Percentiles rank a stretch among this genome's conserved stretches.
Conservation (phyloP, 2,888 invertebrate species). For the Pheosia tremula region DNA sequence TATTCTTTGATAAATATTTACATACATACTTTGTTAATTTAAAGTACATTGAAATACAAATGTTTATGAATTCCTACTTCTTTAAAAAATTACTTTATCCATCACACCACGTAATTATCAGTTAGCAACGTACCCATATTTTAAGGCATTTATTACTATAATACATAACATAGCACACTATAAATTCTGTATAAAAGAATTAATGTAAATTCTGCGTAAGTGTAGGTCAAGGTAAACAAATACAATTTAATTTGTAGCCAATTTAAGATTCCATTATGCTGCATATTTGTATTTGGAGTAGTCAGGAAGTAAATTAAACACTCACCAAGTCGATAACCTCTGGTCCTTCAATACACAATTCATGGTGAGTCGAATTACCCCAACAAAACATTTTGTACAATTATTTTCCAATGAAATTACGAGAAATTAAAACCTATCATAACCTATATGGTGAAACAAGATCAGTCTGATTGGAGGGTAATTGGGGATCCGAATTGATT, state of each 20-base stretch:
- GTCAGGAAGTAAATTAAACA: constrained; percentile 10
- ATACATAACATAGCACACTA: no score
- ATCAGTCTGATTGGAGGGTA: constrained; percentile 53
- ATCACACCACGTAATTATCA: no score
- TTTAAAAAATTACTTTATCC: no score
- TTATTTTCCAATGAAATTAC: constrained; percentile 43
- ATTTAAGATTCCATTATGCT: not conserved
- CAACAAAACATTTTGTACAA: constrained; percentile 80
- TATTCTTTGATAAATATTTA: no score
- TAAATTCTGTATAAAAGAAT: no score
- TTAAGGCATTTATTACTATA: no score
- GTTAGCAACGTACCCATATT: no score
- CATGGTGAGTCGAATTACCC: constrained; percentile 81
- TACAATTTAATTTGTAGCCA: not conserved
- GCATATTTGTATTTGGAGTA: not conserved
- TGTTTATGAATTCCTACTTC: no score
- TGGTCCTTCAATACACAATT: constrained; percentile 72
- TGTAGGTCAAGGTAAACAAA: not conserved
- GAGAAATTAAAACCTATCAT: constrained; percentile 37
- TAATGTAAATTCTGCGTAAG: no score
- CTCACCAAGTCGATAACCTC: constrained; percentile 72
- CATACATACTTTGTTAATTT: no score
- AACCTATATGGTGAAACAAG: constrained; percentile 56
- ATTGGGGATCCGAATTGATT: constrained; percentile 25
- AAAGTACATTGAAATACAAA: no score